Percentiles rank a stretch among this genome's conserved stretches.
phyloP scores from a whole-genome alignment of 2,797 vertebrate genomes.

The Cirrhinus molitorella region DNA sequence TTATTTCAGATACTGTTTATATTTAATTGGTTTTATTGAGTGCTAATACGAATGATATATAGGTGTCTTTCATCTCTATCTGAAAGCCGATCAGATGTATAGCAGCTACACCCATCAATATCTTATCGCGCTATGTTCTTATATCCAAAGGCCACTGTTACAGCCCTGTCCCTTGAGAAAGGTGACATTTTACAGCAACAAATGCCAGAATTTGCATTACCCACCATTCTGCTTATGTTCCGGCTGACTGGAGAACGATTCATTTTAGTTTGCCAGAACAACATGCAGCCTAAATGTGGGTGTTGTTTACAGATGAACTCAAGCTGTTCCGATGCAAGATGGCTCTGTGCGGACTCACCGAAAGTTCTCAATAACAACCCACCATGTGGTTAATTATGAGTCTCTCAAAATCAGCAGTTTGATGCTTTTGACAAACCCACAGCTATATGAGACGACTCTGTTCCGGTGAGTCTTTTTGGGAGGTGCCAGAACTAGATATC shows the following conservation, averaged over 20 bases:
- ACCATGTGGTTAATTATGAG: not conserved
- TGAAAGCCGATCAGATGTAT: constrained; percentile 1
- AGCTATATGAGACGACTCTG: not conserved
- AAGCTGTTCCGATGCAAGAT: constrained; percentile 28
- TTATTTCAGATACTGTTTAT: not conserved
- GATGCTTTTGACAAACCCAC: not conserved
- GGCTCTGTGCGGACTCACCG: not conserved
- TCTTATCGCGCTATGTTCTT: constrained; percentile 33
- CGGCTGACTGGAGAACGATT: not conserved
- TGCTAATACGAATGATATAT: not conserved
- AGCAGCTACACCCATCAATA: constrained; percentile 42
- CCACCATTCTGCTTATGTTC: constrained; percentile 30
- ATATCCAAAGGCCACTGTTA: constrained; percentile 73
- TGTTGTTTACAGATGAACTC: constrained; percentile 37
- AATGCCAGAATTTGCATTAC: constrained; percentile 74
- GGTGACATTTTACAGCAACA: constrained; percentile 77
- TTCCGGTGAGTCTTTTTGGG: constrained; percentile 6
- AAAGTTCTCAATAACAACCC: constrained; percentile 15
- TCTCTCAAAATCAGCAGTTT: not conserved
- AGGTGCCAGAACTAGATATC: not conserved
- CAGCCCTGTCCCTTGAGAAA: constrained; percentile 65
- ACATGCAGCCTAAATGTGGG: constrained; percentile 33
- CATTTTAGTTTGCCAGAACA: constrained; percentile 6
- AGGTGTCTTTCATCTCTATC: not conserved
- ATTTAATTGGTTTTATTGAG: constrained; percentile 1